A percentile compares a stretch with the other conserved stretches of the same genome.
Evolutionary conservation across 2,888 invertebrate species (phyloP).

Genomic region (Leucophenga montana): DNA sequence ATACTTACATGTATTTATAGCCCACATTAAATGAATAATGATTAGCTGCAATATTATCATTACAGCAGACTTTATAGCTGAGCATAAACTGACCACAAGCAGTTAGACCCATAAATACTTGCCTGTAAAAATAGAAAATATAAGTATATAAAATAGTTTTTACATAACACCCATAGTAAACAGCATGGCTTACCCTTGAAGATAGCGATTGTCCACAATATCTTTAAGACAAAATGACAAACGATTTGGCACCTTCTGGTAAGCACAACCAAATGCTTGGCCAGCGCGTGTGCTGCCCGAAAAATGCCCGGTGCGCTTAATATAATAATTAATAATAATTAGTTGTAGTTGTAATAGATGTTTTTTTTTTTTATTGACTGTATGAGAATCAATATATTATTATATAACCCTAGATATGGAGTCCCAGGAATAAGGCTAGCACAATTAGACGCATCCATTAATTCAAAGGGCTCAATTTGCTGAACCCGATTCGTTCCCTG

Average conservation of each 20-base stretch:
- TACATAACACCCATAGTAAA: neutral
- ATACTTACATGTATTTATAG: slow-evolving; percentile 79
- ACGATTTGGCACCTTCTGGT: slow-evolving; percentile 76
- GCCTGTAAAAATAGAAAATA: slow-evolving; percentile 75
- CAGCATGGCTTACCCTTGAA: slow-evolving; percentile 69
- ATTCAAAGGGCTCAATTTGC: too few relatives aligned
- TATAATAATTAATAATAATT: neutral
- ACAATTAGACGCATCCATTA: too few relatives aligned
- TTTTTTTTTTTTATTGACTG: neutral
- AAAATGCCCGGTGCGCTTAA: slow-evolving; percentile 75
- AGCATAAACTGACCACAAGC: slow-evolving; percentile 93
- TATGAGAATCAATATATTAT: too few relatives aligned
- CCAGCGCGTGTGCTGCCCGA: slow-evolving; percentile 74
- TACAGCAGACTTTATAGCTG: slow-evolving; percentile 83
- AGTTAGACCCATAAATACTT: slow-evolving; percentile 95
- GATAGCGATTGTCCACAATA: slow-evolving; percentile 76
- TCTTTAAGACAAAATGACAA: slow-evolving; percentile 78
- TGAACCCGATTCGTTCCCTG: too few relatives aligned
- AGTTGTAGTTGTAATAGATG: neutral
- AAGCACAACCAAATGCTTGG: slow-evolving; percentile 73
- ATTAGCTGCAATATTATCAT: slow-evolving; percentile 74
- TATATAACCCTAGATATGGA: too few relatives aligned
- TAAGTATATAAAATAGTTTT: neutral
- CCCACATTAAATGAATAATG: slow-evolving; percentile 77
- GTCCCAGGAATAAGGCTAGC: too few relatives aligned